Percentiles rank a stretch among this genome's conserved stretches.
phyloP scores from a whole-genome alignment of 2,888 invertebrate species.

The Drosophila lutescens region DNA sequence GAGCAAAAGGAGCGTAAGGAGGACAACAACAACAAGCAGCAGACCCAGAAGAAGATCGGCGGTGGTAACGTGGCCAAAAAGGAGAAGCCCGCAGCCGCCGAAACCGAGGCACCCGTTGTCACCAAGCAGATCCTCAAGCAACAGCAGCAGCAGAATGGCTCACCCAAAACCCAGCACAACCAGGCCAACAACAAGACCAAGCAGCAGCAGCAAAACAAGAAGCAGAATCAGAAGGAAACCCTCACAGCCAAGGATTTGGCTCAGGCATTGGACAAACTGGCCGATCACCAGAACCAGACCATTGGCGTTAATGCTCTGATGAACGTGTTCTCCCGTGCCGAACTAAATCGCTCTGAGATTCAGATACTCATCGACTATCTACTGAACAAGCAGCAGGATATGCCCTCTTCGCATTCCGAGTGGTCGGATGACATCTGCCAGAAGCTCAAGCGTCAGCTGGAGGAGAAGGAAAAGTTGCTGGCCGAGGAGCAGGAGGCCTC shows the following conservation, averaged over 20 bases:
- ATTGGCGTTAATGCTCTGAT: constrained; percentile 89
- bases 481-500: constrained; percentile 91
- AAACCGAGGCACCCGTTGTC: constrained; percentile 64
- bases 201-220: constrained; percentile 81
- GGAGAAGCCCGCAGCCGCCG: constrained; percentile 58
- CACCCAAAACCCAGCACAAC: constrained; percentile 80
- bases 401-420: constrained; percentile 90
- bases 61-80: constrained; percentile 57
- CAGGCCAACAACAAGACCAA: constrained; percentile 82
- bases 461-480: constrained; percentile 92
- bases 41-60: constrained; percentile 58
- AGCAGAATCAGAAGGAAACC: constrained; percentile 84
- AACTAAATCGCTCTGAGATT: constrained; percentile 93
- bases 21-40: constrained; percentile 63
- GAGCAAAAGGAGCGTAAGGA: constrained; percentile 73
- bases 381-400: constrained; percentile 94
- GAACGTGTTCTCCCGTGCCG: constrained; percentile 91
- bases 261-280: constrained; percentile 85
- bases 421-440: constrained; percentile 96
- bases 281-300: constrained; percentile 89
- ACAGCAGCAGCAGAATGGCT: constrained; percentile 65
- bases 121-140: constrained; percentile 76
- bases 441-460: constrained; percentile 93
- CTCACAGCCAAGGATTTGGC: constrained; percentile 76
- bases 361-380: constrained; percentile 95